Base-by-base conservation (phyloP, 2,113 vertebrate genomes). In the Eidolon helvum region DNA sequence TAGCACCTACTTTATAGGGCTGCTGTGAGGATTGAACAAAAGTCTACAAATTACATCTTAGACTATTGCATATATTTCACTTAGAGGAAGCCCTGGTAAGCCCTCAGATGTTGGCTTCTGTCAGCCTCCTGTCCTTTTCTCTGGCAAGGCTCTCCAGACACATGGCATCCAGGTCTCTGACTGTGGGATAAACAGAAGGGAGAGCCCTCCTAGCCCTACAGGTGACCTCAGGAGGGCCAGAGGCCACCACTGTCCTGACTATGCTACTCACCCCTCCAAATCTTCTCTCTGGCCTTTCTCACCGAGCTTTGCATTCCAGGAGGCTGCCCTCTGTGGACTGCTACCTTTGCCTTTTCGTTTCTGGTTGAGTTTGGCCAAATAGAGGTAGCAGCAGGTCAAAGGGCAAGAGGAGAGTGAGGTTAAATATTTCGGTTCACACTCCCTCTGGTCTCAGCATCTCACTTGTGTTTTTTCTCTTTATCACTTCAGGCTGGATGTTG, bases 231-330 rank as follows among this genome's bases (percentile, higher is more conserved):
- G 4, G 0, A 50, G 14, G n/a, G 7, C 9, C 53, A 19, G n/a
- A 0, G 1, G 35, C 4, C 2, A 2, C 55, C 4, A 0, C 33
- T 24, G n/a, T 30, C 38, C 48, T 38, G 28, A 22, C 40, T 35
- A 19, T 5, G 26, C 19, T 4, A 14, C 24, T 33, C 16, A 28
- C 3, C 59, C 16, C 43, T 24, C 18, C 30, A 5, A 3, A 8
- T 8, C 53, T 28, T 59, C 10, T 35, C 38, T 1, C 2, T 7
- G 55, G 59, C 15, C 33, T 65, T 78, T 30, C 19, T 69, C 33
- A 1, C 18, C 12, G 33, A 53, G 19, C 28, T 26, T 38, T 38
- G 65, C 16, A 22, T n/a, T 19, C 63, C 11, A 33, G 11, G 16
- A 91, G 57, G 9, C 50, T 78, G n/a, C 24, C 30, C 50, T 57